Conservation (phyloP, 2,888 invertebrate species). For the Caenorhabditis sulstoni region DNA sequence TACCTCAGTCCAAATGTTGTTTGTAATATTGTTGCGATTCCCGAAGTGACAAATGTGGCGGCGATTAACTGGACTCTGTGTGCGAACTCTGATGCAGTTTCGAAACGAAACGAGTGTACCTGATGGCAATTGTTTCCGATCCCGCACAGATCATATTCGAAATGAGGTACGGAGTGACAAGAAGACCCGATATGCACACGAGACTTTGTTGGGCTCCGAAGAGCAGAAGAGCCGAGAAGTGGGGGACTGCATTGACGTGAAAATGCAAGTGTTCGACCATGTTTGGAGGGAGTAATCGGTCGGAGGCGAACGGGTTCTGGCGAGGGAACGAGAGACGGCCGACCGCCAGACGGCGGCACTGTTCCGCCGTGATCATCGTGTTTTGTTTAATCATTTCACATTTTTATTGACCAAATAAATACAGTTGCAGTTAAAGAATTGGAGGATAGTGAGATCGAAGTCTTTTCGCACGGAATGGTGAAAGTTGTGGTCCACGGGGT, state of each 20-base stretch:
- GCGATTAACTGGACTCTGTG: constrained; percentile 72
- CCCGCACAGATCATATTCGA: constrained; percentile 74
- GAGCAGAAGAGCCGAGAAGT: constrained; percentile 32
- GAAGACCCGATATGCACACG: constrained; percentile 74
- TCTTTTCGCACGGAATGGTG: neutral
- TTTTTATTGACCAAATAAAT: constrained; percentile 1
- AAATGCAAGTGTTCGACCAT: constrained; percentile 29
- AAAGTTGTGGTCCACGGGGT: constrained; percentile 38
- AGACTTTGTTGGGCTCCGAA: constrained; percentile 71
- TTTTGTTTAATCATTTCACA: too few species aligned
- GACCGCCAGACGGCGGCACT: neutral
- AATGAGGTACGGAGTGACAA: constrained; percentile 73
- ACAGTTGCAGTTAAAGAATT: neutral
- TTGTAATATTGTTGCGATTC: constrained; percentile 75
- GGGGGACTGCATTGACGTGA: constrained; percentile 56
- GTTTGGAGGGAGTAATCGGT: neutral
- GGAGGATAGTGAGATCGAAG: constrained; percentile 8
- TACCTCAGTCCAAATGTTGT: constrained; percentile 74
- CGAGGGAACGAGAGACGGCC: neutral
- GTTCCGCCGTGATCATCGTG: too few species aligned
- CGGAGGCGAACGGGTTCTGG: too few species aligned
- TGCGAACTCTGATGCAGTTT: too few species aligned
- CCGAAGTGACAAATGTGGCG: constrained; percentile 74
- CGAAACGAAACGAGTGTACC: constrained; percentile 28
- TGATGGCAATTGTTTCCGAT: constrained; percentile 63